Evolutionary conservation across 2,797 vertebrate species (phyloP).

Genomic region (Megalops cyprinoides): DNA sequence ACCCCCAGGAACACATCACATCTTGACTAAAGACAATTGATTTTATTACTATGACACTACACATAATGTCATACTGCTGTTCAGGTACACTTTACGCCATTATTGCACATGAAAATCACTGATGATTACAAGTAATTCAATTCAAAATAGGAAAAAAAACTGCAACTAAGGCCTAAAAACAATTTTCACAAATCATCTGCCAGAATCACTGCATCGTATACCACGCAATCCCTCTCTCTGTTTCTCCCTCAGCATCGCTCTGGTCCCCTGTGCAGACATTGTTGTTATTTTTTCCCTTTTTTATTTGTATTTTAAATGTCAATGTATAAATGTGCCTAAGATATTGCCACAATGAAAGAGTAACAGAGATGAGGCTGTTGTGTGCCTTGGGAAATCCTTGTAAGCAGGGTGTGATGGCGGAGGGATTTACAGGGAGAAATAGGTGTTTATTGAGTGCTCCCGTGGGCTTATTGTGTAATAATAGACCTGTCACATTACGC

Average conservation of each 20-base stretch:
- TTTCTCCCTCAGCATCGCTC: neutral
- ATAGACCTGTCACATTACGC: conserved; percentile 87
- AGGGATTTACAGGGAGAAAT: conserved; percentile 81
- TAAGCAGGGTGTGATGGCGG: conserved; percentile 69
- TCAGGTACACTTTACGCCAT: neutral
- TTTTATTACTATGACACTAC: neutral
- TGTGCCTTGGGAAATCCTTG: conserved; percentile 76
- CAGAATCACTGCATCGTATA: neutral
- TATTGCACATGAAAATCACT: neutral
- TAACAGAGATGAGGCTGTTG: conserved; percentile 64
- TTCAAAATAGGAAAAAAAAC: neutral
- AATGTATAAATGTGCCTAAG: conserved; percentile 73
- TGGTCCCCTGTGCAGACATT: neutral
- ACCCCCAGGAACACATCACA: no score
- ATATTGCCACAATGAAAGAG: conserved; percentile 63
- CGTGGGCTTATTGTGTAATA: conserved; percentile 82
- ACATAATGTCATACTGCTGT: neutral
- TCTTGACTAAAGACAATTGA: neutral
- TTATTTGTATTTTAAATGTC: conserved; percentile 87
- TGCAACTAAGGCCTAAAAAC: neutral
- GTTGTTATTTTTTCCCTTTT: conserved; percentile 52
- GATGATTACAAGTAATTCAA: neutral
- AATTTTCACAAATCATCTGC: neutral
- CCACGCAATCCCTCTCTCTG: neutral
- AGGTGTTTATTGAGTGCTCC: conserved; percentile 85